Evolutionary conservation across 2,113 vertebrate genomes (phyloP), one percentile per base, ranked within the genome.

Genomic region (Poeciliopsis occidentalis): DNA sequence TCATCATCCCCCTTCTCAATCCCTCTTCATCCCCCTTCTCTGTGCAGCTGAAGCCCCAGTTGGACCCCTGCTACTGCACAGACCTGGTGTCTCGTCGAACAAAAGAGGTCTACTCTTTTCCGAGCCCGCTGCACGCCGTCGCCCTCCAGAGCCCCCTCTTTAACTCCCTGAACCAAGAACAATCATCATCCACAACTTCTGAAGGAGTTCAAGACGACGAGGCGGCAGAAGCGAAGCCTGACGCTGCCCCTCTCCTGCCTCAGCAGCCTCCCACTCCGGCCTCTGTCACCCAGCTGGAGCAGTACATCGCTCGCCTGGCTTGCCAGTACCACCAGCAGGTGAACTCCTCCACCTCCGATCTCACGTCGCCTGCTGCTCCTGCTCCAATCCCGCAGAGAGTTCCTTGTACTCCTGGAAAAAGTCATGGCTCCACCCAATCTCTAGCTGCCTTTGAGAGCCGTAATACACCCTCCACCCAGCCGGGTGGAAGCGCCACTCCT

Each of bases 131-230:
- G 69, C 95, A 96, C 27, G 95, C 95, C 0, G 94, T 96, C 12
- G 95, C 95, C 29, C 92, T 96, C 51, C 95, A 96, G 79, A 96
- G 95, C 71, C 95, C 95, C 32, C 89, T 96, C 32, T 96, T 95
- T 87, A 95, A 92, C 44, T 87, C 86, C 4, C 89, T 85, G 65
- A 85, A 60, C 32, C 92, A 86, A 64, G 88, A 91, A 68, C 86
- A 71, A 22, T 87, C 87, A 5, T 34, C 62, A 12, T 87, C 84
- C 11, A 60, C 75, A 4, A 91, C 72, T 69, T 74, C 87, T 29
- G 93, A 94, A 27, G 81, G 47, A 61, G 69, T 72, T 24, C 87
- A 89, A 64, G 29, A 54, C n/a, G 77, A 87, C 44, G 91, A 93
- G 62, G 31, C n/a, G 2, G 26, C 34, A 10, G 83, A 87, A n/a